phyloP scores from a whole-genome alignment of 2,113 vertebrate genomes.

The Hippocampus mohnikei region DNA sequence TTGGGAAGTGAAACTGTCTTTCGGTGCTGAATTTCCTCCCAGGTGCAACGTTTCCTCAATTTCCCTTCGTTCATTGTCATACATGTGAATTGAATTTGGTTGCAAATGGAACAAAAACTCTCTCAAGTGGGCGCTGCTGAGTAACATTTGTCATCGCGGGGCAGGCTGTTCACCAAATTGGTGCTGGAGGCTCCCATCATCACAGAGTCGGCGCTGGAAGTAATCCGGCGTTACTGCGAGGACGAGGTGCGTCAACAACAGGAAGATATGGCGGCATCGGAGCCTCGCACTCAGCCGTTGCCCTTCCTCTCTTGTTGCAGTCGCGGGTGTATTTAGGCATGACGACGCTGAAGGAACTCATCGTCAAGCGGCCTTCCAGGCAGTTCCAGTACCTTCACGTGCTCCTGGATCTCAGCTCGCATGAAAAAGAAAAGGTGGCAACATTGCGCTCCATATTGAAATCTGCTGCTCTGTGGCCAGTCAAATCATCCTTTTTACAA shows the following conservation, averaged over 20 bases:
- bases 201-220: conserved; percentile 86
- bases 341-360: conserved; percentile 89
- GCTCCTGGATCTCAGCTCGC: conserved; percentile 89
- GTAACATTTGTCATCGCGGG: neutral
- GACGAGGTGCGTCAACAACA: conserved; percentile 77
- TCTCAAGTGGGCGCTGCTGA: neutral
- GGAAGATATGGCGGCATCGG: accelerated
- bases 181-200: conserved; percentile 89
- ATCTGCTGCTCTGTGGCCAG: too few species aligned
- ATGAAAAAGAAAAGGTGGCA: conserved; percentile 89
- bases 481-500: too few species aligned
- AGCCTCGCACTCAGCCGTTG: neutral
- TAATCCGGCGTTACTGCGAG: conserved; percentile 92
- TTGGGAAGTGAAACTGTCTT: neutral
- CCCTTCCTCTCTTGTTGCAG: conserved; percentile 57
- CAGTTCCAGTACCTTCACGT: conserved; percentile 95
- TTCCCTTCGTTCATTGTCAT: too few species aligned
- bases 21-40: too few species aligned
- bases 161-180: conserved; percentile 89
- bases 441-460: conserved; percentile 6
- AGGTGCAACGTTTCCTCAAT: too few species aligned
- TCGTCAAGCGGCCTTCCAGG: conserved; percentile 83
- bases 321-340: conserved; percentile 91
- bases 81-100: too few species aligned
- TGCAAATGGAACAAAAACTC: too few species aligned